A percentile compares a stretch with the other conserved stretches of the same genome.
phyloP scores from a whole-genome alignment of 2,113 vertebrate species.

The zebrafish (Danio rerio) region GRCz12tu NC_133177.1:3382001-3382500 shows the following conservation, averaged over 20 bases:
- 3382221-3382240: constrained; percentile 14
- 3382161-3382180: not conserved
- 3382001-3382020: too few species aligned
- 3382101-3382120: too few species aligned
- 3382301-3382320: not conserved
- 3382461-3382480: too few species aligned
- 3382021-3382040: too few species aligned
- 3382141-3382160: too few species aligned
- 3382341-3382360: constrained; percentile 10
- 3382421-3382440: too few species aligned
- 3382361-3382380: constrained; percentile 11
- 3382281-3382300: not conserved
- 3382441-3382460: too few species aligned
- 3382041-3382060: too few species aligned
- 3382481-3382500: too few species aligned
- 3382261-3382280: constrained; percentile 7
- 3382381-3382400: constrained; percentile 7
- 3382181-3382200: not conserved
- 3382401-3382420: not conserved
- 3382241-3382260: not conserved
- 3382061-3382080: too few species aligned
- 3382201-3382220: not conserved
- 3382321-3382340: not conserved
- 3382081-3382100: too few species aligned
- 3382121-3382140: too few species aligned